Evolutionary conservation across 2,888 invertebrate genomes (phyloP).

Genomic region (Limnephilus auricula): DNA sequence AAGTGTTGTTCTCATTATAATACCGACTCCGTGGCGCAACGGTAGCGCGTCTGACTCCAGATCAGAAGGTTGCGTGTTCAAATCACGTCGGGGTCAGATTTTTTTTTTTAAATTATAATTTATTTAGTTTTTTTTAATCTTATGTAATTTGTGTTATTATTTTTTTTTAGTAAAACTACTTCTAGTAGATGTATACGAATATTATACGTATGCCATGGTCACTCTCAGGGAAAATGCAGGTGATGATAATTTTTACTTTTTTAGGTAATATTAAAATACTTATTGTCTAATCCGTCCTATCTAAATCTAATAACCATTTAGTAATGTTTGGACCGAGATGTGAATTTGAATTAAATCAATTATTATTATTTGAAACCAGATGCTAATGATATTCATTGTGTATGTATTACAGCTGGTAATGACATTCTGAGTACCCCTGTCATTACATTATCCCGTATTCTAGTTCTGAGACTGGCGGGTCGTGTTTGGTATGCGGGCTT

Average conservation of each 20-base stretch:
- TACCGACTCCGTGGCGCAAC: conserved; percentile 94
- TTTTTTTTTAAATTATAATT: not conserved
- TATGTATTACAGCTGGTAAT: not conserved
- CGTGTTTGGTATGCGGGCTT: not conserved
- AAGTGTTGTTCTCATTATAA: not conserved
- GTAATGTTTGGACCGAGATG: too few species aligned
- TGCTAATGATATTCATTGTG: not conserved
- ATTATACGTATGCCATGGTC: too few species aligned
- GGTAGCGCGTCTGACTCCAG: conserved; percentile 99
- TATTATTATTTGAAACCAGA: not conserved
- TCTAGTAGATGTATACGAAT: not conserved
- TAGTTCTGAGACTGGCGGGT: not conserved
- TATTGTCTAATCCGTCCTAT: too few species aligned
- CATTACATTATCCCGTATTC: conserved; percentile 2
- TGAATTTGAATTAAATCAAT: not conserved
- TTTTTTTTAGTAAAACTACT: not conserved
- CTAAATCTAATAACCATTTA: too few species aligned
- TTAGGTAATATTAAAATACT: too few species aligned
- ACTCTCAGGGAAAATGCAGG: too few species aligned
- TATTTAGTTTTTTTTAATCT: too few species aligned
- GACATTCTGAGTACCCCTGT: not conserved
- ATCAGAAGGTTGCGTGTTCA: conserved; percentile 99
- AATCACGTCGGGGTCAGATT: conserved; percentile 95
- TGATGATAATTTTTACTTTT: too few species aligned
- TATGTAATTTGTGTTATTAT: not conserved